Evolutionary conservation across 2,797 vertebrate genomes (phyloP).

Genomic region (Dermochelys coriacea): DNA sequence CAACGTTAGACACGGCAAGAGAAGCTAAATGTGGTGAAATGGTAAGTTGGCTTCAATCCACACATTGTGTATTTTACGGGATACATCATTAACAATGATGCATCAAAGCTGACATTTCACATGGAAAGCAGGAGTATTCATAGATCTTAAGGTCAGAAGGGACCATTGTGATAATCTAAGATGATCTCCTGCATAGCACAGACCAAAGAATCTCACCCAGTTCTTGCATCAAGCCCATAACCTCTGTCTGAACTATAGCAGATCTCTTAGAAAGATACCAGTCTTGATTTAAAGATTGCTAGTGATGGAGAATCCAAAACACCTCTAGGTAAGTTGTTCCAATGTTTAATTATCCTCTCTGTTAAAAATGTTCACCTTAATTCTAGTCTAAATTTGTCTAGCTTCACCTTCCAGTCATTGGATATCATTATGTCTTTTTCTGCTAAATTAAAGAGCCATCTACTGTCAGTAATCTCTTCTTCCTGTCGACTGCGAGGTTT

Average conservation of each 20-base stretch:
- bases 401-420: neutral
- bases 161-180: accelerated
- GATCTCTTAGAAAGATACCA: neutral
- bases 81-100: neutral
- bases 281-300: conserved; percentile 18
- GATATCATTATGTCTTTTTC: neutral
- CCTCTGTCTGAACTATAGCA: neutral
- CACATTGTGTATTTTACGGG: neutral
- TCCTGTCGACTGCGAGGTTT: neutral
- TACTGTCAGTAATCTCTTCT: neutral
- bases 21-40: neutral
- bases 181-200: too few species aligned
- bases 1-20: neutral
- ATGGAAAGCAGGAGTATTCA: neutral
- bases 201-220: too few species aligned
- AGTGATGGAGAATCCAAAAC: conserved; percentile 22
- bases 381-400: neutral
- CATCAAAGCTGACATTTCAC: neutral
- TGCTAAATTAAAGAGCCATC: neutral
- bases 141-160: neutral
- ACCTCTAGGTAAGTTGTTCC: neutral
- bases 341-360: conserved; percentile 25
- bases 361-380: neutral
- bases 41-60: neutral
- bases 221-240: too few species aligned